These are phyloP conservation scores for Protodeltote pygarga DNA, from an alignment of 2,888 invertebrate genomes.

Conservation along the genomic window DNA sequence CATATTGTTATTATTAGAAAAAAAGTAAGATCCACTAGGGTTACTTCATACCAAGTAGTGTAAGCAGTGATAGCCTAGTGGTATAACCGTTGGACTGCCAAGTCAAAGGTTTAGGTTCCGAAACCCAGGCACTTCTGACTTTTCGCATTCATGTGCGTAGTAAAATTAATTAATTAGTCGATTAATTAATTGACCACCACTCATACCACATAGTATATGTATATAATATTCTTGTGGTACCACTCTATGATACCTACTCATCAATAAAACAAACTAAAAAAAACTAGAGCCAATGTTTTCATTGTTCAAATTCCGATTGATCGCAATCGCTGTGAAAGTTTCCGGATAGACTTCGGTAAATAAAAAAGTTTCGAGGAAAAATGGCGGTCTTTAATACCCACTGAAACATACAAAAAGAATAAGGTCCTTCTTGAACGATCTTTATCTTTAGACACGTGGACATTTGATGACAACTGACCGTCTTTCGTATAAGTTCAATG, in stretches of 20 bases:
- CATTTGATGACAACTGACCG: background rate
- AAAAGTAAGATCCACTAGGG: constrained; percentile 13
- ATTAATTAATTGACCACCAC: constrained; percentile 7
- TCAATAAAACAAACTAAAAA: background rate
- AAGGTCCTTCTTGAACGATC: constrained; percentile 47
- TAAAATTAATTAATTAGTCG: no score
- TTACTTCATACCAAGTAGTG: no score
- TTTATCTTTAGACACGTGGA: constrained; percentile 5
- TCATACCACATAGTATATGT: no score
- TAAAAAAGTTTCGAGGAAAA: constrained; percentile 36
- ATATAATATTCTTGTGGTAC: constrained; percentile 3
- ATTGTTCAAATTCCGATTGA: constrained; percentile 37
- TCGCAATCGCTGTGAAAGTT: constrained; percentile 35
- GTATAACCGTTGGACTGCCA: no score
- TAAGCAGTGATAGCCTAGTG: no score
- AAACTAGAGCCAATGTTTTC: constrained; percentile 1
- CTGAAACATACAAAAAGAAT: constrained; percentile 55
- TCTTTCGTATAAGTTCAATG: no score
- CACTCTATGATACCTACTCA: background rate
- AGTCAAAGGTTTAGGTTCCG: no score
- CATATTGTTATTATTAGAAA: constrained; percentile 3
- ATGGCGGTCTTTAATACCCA: constrained; percentile 50
- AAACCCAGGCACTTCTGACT: no score
- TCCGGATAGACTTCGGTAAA: constrained; percentile 16
- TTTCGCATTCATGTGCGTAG: no score